Evolutionary conservation across 2,113 vertebrate species (phyloP).

Genomic region (Sciurus niger): DNA sequence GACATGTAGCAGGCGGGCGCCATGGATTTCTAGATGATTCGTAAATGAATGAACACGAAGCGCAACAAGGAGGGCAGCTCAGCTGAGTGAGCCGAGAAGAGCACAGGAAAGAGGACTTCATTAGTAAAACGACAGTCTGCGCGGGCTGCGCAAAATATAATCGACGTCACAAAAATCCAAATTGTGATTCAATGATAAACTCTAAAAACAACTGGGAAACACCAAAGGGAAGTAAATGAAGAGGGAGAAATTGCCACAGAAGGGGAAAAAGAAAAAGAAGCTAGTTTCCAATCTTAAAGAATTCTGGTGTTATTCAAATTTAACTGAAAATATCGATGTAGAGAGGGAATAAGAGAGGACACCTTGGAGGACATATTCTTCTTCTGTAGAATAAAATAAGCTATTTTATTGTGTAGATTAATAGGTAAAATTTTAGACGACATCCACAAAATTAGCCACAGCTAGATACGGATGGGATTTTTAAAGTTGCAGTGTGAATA

Average conservation of each 20-base stretch:
- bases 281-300: neutral
- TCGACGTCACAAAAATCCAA: neutral
- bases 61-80: neutral
- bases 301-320: neutral
- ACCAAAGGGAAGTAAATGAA: neutral
- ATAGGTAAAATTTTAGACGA: neutral
- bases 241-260: neutral
- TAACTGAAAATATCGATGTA: neutral
- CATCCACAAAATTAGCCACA: neutral
- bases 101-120: neutral
- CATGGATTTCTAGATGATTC: neutral
- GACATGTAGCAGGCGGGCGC: neutral
- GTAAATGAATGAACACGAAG: neutral
- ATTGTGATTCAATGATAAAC: neutral
- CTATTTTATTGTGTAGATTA: neutral
- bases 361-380: neutral
- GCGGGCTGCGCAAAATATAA: too few relatives aligned
- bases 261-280: neutral
- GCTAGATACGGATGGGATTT: neutral
- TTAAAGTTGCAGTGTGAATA: neutral
- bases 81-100: neutral
- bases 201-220: neutral
- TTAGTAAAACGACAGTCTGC: neutral
- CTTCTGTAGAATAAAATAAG: neutral
- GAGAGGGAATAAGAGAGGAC: neutral